Evolutionary conservation across 2,113 vertebrate genomes (phyloP), one percentile per base, ranked within the genome.

Genomic region (Phycodurus eques): DNA sequence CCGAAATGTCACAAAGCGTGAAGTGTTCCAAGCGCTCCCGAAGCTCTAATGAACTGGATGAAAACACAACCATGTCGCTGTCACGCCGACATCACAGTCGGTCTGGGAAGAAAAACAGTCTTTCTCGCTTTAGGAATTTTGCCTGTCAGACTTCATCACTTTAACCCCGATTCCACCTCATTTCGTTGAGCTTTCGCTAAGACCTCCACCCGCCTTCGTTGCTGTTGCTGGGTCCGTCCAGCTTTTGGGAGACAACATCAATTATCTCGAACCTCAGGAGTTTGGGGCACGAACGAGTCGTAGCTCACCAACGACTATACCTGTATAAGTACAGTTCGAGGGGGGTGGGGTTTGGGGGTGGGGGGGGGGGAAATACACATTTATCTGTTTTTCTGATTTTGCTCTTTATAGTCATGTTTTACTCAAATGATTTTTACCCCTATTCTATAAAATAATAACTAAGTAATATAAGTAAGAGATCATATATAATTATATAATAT

Each of bases 41-140:
- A 86, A 80, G 78, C 81, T 82, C 87, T 89, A 88, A 91, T 88
- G 89, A 89, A 88, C 85, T 80, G 84, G 80, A 88, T 83, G 74
- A 88, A 87, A 88, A 89, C 76, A 85, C 76, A 87, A 76, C 70
- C 81, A 81, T 86, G 82, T 85, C 79, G 83, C 85, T 83, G 88
- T 88, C 81, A 80, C 80, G 27, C 66, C 75, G 82, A 81, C 87
- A 85, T 85, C 77, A 80, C 78, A 86, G 81, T 49, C 27, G 60
- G 11, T 80, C 75, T 75, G 74, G 57, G 79, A 69, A 84, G 77
- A 59, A 81, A 79, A 73, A 80, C 78, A 78, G 70, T 42, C 80
- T 75, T 78, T 83, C 78, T 70, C 71, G 76, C 79, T 78, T 82
- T 80, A 83, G 81, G 83, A 86, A 76, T 87, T 79, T 79, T 72